These are phyloP conservation scores for Prunella fulvescens DNA, from an alignment of 2,113 vertebrate genomes.

Conservation along the genomic window DNA sequence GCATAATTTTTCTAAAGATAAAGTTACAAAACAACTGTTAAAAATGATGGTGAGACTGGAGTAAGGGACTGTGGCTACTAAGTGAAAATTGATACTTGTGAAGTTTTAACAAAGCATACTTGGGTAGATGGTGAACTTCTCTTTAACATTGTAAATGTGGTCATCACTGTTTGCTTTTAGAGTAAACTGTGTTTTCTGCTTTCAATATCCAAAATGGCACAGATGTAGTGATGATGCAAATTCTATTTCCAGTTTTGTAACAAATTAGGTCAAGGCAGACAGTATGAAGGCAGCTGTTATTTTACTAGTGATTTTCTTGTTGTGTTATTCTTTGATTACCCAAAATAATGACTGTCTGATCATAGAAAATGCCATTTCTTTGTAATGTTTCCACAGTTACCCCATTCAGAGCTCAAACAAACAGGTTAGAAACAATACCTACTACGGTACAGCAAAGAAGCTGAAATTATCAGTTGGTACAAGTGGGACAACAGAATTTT, in stretches of 20 bases:
- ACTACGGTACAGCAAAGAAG: accelerated
- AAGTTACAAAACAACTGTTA: background rate
- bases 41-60: background rate
- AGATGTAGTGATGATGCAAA: background rate
- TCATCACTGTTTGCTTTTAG: background rate
- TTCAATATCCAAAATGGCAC: background rate
- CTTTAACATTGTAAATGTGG: background rate
- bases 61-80: background rate
- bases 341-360: background rate
- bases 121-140: background rate
- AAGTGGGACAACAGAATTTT: background rate
- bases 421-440: background rate
- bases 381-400: background rate
- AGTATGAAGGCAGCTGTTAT: background rate
- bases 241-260: background rate
- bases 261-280: background rate
- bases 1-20: background rate
- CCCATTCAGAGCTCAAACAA: background rate
- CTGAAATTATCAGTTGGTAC: background rate
- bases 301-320: background rate
- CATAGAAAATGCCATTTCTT: background rate
- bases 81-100: background rate
- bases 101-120: background rate
- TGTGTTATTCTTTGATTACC: background rate
- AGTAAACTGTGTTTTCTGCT: background rate